phyloP scores from a whole-genome alignment of 2,888 invertebrate species.

The Stramonita haemastoma region DNA sequence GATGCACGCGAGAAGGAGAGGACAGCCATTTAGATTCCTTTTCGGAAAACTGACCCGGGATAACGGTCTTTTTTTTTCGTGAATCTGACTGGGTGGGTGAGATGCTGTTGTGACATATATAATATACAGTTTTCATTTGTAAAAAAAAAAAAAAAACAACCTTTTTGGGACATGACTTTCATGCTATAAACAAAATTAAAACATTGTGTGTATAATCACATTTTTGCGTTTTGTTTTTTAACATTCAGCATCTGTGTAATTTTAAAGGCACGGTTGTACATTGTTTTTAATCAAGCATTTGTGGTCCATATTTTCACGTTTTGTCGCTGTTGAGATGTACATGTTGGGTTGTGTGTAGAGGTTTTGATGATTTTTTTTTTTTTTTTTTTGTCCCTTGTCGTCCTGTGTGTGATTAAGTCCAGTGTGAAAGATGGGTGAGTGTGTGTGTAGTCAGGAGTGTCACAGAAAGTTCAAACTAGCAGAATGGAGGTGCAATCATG shows the following conservation, averaged over 20 bases:
- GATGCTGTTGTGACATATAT: not conserved
- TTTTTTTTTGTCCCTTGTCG: not conserved
- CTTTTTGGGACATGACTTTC: not conserved
- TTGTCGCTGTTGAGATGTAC: not conserved
- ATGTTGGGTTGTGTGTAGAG: not conserved
- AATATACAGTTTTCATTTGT: not conserved
- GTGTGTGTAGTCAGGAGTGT: no score
- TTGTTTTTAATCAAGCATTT: conserved; percentile 16
- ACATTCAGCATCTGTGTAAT: not conserved
- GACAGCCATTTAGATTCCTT: not conserved
- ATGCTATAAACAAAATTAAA: not conserved
- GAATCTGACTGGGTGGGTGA: not conserved
- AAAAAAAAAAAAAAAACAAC: no score
- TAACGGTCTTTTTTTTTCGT: not conserved
- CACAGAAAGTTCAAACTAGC: not conserved
- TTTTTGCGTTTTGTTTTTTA: not conserved
- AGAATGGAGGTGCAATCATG: conserved; percentile 7
- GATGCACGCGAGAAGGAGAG: not conserved
- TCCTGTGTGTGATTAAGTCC: not conserved
- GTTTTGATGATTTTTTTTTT: not conserved
- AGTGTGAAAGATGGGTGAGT: not conserved
- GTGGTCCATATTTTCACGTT: conserved; percentile 1
- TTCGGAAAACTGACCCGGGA: not conserved
- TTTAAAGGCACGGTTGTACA: conserved; percentile 2
- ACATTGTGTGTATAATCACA: not conserved